These are phyloP conservation scores for Erynnis tages DNA, from an alignment of 2,888 invertebrate species.

Conservation along the genomic window DNA sequence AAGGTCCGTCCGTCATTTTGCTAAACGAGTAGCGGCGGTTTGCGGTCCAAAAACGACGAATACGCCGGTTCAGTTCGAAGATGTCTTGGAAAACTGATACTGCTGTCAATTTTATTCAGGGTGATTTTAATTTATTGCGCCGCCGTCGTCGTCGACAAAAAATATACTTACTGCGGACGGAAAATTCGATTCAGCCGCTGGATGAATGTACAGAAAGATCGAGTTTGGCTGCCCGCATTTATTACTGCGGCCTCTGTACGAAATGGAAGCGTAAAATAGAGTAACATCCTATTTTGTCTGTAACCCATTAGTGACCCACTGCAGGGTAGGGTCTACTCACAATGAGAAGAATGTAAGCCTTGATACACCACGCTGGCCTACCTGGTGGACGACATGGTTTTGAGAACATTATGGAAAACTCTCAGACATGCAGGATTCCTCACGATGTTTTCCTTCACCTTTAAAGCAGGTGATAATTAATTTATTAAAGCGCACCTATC, in stretches of 20 bases:
- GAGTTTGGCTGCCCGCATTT: slow-evolving; percentile 15
- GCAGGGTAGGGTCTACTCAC: too few species aligned
- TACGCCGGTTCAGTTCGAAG: slow-evolving; percentile 32
- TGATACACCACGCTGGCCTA: too few species aligned
- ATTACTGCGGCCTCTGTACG: slow-evolving; percentile 6
- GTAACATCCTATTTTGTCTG: neutral
- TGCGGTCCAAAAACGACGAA: slow-evolving; percentile 54
- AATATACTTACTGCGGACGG: slow-evolving; percentile 26
- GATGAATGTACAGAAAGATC: slow-evolving; percentile 18
- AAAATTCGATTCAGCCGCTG: slow-evolving; percentile 21
- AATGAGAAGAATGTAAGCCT: too few species aligned
- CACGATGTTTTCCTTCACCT: too few species aligned
- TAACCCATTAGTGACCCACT: neutral
- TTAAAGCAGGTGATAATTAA: too few species aligned
- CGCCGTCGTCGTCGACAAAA: slow-evolving; percentile 20
- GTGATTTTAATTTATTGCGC: slow-evolving; percentile 27
- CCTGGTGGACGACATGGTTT: too few species aligned
- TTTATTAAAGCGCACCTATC: too few species aligned
- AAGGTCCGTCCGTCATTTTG: slow-evolving; percentile 79
- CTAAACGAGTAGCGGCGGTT: slow-evolving; percentile 67
- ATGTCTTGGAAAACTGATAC: slow-evolving; percentile 62
- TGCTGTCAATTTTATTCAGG: slow-evolving; percentile 53
- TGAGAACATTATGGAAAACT: too few species aligned
- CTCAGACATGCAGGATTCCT: too few species aligned
- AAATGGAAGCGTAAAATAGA: neutral